These are phyloP conservation scores for Enteromius unitaeniatus DNA, from an alignment of 2,797 vertebrate species.

Conservation along the genomic window DNA sequence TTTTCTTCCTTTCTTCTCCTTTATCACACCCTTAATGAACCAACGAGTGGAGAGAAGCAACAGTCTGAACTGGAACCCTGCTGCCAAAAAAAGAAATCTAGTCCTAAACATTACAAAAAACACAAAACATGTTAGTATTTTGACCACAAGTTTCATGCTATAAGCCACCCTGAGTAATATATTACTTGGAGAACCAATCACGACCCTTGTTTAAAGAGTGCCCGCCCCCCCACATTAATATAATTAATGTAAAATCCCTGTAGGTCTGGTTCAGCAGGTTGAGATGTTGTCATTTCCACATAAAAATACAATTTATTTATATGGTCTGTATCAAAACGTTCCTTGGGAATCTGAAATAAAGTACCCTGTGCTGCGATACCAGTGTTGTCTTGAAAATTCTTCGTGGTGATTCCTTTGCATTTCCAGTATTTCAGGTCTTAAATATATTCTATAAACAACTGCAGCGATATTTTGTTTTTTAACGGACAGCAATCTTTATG, in stretches of 20 bases:
- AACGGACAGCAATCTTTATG: constrained; percentile 85
- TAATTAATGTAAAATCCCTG: constrained; percentile 76
- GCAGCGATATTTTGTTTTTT: constrained; percentile 80
- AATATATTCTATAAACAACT: constrained; percentile 87
- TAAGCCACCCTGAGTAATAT: constrained; percentile 84
- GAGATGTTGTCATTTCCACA: constrained; percentile 73
- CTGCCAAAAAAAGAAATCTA: constrained; percentile 53
- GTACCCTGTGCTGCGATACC: constrained; percentile 83
- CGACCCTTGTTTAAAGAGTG: constrained; percentile 66
- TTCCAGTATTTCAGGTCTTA: constrained; percentile 85
- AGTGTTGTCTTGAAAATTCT: constrained; percentile 77
- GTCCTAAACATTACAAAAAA: constrained; percentile 56
- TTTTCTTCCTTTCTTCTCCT: constrained; percentile 46
- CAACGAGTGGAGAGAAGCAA: constrained; percentile 57
- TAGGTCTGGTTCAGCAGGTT: constrained; percentile 71
- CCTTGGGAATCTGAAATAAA: constrained; percentile 78
- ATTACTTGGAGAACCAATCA: constrained; percentile 76
- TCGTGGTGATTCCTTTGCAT: constrained; percentile 65
- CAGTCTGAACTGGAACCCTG: constrained; percentile 69
- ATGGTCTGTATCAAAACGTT: constrained; percentile 81
- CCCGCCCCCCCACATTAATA: constrained; percentile 61
- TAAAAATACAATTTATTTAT: constrained; percentile 83
- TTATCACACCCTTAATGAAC: constrained; percentile 49
- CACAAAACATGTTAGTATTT: constrained; percentile 66
- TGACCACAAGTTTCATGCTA: constrained; percentile 73